Evolutionary conservation across 1,140 invertebrate species (phyloP).

Genomic region (Drosophila subobscura): DNA sequence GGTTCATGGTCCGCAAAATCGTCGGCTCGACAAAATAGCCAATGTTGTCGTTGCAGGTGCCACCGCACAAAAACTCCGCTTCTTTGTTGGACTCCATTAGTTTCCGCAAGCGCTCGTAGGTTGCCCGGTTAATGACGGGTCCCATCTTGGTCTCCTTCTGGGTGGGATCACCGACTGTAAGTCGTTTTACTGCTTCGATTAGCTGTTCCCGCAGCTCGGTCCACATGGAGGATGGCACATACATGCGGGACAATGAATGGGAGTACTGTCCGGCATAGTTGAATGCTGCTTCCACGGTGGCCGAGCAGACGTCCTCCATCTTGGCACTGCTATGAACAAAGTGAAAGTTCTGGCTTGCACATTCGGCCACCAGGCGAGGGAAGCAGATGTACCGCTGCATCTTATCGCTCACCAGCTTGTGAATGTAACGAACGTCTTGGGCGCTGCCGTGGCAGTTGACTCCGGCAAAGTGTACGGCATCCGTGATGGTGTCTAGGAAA

Average conservation of each 20-base stretch:
- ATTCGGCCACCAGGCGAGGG: constrained; percentile 96
- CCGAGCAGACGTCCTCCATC: constrained; percentile 89
- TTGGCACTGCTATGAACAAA: constrained; percentile 97
- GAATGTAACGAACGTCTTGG: constrained; percentile 93
- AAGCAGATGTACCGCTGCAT: constrained; percentile 93
- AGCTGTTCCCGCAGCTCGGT: constrained; percentile 69
- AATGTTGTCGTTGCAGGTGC: constrained; percentile 91
- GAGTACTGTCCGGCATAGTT: constrained; percentile 99
- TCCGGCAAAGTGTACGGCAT: constrained; percentile 92
- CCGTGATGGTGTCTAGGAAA: constrained; percentile 95
- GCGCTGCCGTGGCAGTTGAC: constrained; percentile 95
- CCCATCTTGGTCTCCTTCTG: constrained; percentile 93
- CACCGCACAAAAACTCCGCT: constrained; percentile 93
- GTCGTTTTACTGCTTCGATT: constrained; percentile 74
- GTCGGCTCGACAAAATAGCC: constrained; percentile 99
- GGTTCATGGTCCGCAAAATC: constrained; percentile 93
- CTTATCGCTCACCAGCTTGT: constrained; percentile 95
- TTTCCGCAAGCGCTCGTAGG: constrained; percentile 92
- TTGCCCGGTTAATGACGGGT: constrained; percentile 96
- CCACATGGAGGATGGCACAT: constrained; percentile 96
- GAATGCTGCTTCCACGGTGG: constrained; percentile 95
- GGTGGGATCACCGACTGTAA: constrained; percentile 93
- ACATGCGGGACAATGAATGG: constrained; percentile 97
- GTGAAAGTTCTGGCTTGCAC: constrained; percentile 99
- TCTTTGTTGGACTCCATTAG: constrained; percentile 96